Conservation (phyloP, 35 echinoderm and acorn worm species). For the Anneissia japonica region DNA sequence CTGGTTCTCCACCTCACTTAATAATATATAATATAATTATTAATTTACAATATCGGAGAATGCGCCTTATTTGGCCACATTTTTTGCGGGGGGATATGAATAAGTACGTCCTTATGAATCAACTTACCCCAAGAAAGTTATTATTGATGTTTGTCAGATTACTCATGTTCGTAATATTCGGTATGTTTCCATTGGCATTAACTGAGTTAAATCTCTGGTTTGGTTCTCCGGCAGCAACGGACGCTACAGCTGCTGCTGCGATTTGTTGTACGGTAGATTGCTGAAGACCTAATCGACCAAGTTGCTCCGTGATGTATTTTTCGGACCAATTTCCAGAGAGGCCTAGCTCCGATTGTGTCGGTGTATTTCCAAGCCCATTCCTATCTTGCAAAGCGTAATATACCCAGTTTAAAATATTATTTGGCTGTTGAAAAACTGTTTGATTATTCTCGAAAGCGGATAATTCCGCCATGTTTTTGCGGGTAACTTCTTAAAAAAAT, state of each 20-base stretch:
- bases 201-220: background rate
- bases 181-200: background rate
- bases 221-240: background rate
- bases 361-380: background rate
- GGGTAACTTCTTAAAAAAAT: background rate
- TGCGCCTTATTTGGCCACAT: too few species aligned
- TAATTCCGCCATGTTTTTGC: background rate
- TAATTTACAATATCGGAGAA: too few species aligned
- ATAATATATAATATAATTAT: too few species aligned
- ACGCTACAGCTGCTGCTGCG: background rate
- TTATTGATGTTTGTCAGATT: background rate
- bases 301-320: conserved; percentile 67
- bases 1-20: too few species aligned
- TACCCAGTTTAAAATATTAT: background rate
- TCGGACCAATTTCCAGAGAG: conserved; percentile 67
- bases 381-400: background rate
- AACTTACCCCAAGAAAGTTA: background rate
- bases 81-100: too few species aligned
- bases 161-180: background rate
- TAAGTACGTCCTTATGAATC: too few species aligned
- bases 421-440: background rate
- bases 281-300: background rate
- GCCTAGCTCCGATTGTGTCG: conserved; percentile 33
- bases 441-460: background rate
- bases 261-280: background rate